Conservation (phyloP, 1,140 invertebrate genomes). For the Lucilia cuprina region DNA sequence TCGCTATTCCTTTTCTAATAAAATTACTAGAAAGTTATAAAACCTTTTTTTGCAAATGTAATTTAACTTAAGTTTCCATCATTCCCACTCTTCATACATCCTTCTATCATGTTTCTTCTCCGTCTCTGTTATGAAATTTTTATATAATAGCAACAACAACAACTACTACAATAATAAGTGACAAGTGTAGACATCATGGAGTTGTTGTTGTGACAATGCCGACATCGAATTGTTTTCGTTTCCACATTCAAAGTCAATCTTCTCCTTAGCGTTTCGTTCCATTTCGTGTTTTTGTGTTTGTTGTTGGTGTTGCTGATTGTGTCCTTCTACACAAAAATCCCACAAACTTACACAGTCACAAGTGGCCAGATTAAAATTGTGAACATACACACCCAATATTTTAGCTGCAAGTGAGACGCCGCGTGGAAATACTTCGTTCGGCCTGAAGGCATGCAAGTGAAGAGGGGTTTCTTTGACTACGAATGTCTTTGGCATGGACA, state of each 20-base stretch:
- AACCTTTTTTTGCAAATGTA: too few species aligned
- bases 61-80: too few species aligned
- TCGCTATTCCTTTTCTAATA: too few species aligned
- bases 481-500: not conserved
- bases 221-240: conserved; percentile 14
- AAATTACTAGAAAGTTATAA: too few species aligned
- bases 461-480: not conserved
- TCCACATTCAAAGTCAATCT: not conserved
- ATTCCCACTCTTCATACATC: not conserved
- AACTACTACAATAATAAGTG: not conserved
- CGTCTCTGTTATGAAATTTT: not conserved
- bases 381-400: conserved; percentile 27
- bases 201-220: conserved; percentile 9
- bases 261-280: not conserved
- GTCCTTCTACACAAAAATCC: not conserved
- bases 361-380: conserved; percentile 27
- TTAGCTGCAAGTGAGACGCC: not conserved
- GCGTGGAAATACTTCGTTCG: not conserved
- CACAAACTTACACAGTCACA: not conserved
- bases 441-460: not conserved
- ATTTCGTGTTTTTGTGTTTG: not conserved
- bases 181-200: not conserved
- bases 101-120: not conserved
- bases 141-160: not conserved
- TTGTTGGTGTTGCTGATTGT: not conserved